Evolutionary conservation across 2,113 vertebrate species (phyloP).

Genomic region (Solea solea): DNA sequence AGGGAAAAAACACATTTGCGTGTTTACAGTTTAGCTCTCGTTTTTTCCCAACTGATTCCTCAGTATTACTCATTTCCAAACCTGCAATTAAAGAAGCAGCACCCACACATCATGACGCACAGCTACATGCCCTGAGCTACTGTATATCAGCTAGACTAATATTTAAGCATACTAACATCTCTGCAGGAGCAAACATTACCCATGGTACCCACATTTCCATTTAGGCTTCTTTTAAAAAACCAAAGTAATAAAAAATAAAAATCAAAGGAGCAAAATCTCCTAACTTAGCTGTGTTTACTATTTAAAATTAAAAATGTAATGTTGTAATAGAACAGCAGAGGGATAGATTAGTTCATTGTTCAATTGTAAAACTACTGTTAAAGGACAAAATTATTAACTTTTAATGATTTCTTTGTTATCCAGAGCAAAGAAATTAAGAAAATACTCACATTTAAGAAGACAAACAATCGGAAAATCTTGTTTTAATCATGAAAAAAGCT

Average conservation of each 20-base stretch:
- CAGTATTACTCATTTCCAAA: slow-evolving; percentile 9
- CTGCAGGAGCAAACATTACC: background rate
- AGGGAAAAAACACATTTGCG: background rate
- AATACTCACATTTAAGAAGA: too few relatives aligned
- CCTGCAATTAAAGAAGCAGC: slow-evolving; percentile 17
- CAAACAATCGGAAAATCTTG: too few relatives aligned
- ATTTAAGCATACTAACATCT: slow-evolving; percentile 8
- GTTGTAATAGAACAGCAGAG: background rate
- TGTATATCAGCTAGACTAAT: slow-evolving; percentile 1
- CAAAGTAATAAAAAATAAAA: too few relatives aligned
- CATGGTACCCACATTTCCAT: background rate
- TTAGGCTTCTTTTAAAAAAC: background rate
- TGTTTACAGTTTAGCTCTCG: background rate
- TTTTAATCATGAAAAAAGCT: too few relatives aligned
- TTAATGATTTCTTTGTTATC: too few relatives aligned
- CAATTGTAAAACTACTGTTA: background rate
- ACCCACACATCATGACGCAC: slow-evolving; percentile 14
- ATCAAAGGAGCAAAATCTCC: background rate
- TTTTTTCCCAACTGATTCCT: background rate
- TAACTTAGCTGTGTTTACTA: background rate
- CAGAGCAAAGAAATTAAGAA: background rate
- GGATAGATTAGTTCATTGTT: background rate
- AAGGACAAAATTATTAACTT: background rate
- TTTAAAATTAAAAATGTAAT: background rate
- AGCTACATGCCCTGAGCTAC: background rate